These are phyloP conservation scores for Microcebus ravelobensis DNA, from an alignment of 2,113 vertebrate genomes.

Conservation along the genomic window DNA sequence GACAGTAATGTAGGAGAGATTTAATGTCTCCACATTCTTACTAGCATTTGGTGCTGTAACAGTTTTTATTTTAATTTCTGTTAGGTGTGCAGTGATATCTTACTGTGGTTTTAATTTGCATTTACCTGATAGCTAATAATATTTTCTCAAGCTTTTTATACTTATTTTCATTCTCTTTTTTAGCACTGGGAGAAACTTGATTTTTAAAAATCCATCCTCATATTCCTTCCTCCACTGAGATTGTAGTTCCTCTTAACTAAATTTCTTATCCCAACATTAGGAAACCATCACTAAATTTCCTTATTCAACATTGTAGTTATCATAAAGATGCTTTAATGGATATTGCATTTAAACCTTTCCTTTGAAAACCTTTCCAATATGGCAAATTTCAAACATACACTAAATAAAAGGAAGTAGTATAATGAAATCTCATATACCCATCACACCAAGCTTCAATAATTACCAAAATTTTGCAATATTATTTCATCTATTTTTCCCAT, in stretches of 20 bases:
- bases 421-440: background rate
- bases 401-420: background rate
- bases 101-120: background rate
- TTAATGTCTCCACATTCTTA: background rate
- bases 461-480: background rate
- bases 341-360: background rate
- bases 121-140: background rate
- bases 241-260: background rate
- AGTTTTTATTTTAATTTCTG: background rate
- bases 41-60: background rate
- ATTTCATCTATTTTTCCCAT: background rate
- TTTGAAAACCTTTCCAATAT: background rate
- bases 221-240: background rate
- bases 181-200: background rate
- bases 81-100: background rate
- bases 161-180: conserved; percentile 17
- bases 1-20: background rate
- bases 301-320: conserved; percentile 14
- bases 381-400: background rate
- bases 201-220: background rate
- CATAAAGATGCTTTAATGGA: background rate
- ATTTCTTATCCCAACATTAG: background rate
- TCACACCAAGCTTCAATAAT: background rate
- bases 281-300: background rate
- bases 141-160: background rate